Evolutionary conservation across 2,113 vertebrate species (phyloP).

Genomic region (Plecotus auritus): DNA sequence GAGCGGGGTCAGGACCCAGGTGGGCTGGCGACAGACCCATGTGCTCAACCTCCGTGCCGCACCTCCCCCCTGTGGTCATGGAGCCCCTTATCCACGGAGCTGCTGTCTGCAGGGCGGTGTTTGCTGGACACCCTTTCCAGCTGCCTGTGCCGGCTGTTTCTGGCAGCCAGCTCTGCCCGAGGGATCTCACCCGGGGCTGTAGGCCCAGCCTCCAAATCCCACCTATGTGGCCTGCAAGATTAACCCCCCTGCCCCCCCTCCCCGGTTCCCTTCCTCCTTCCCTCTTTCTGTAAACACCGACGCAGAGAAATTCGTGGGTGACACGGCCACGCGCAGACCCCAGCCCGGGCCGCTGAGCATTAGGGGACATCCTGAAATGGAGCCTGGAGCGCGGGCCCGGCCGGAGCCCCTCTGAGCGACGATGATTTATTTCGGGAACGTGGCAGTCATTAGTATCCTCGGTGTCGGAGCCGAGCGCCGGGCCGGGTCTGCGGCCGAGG

Average conservation of each 20-base stretch:
- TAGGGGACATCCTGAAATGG: conserved; percentile 60
- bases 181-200: background rate
- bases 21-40: background rate
- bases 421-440: conserved; percentile 55
- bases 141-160: background rate
- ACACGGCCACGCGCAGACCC: background rate
- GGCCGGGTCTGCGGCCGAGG: conserved; percentile 37
- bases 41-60: background rate
- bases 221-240: background rate
- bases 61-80: fast-evolving
- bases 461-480: background rate
- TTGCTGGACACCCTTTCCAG: background rate
- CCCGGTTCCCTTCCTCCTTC: background rate
- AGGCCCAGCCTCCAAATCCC: background rate
- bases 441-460: conserved; percentile 54
- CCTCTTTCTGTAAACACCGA: background rate
- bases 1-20: background rate
- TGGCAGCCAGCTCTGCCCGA: background rate
- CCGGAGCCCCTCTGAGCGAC: conserved; percentile 10
- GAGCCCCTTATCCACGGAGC: background rate
- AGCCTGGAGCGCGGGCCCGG: conserved; percentile 26
- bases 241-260: too few relatives aligned
- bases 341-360: background rate
- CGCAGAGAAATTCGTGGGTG: conserved; percentile 21
- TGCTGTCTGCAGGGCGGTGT: background rate